Conservation (phyloP, 2,113 vertebrate genomes). For the Myxocyprinus asiaticus region DNA sequence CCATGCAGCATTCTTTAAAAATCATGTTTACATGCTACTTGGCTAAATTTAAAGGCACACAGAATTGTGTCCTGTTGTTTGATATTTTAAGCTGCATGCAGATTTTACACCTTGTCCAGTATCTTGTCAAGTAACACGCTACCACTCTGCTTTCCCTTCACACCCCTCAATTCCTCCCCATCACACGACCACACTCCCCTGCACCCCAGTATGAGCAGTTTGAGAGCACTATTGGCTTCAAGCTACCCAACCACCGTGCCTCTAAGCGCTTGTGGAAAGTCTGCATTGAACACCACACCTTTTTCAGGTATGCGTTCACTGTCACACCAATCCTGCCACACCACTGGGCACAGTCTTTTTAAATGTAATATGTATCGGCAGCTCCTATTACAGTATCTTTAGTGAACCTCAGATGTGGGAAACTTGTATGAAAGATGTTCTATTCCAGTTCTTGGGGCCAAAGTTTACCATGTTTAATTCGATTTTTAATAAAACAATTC, state of each 20-base stretch:
- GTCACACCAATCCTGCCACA: not conserved
- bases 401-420: too few species aligned
- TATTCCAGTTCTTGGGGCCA: too few species aligned
- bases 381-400: not conserved
- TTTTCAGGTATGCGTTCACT: slow-evolving; percentile 87
- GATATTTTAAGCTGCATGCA: slow-evolving; percentile 18
- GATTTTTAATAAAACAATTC: too few species aligned
- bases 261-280: slow-evolving; percentile 99
- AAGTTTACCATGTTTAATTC: too few species aligned
- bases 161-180: slow-evolving; percentile 34
- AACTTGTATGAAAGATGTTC: too few species aligned
- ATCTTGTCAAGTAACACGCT: slow-evolving; percentile 48
- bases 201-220: slow-evolving; percentile 92
- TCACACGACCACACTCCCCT: slow-evolving; percentile 51
- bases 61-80: not conserved
- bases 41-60: slow-evolving; percentile 11
- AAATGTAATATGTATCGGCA: not conserved
- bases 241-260: slow-evolving; percentile 96
- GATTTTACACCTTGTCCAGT: slow-evolving; percentile 45
- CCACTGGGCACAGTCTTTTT: not conserved
- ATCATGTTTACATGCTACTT: not conserved
- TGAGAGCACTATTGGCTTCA: slow-evolving; percentile 99
- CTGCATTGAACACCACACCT: slow-evolving; percentile 99
- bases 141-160: slow-evolving; percentile 23
- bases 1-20: not conserved